Conservation (phyloP, 2,797 vertebrate genomes). For the Silurus lanzhouensis region DNA sequence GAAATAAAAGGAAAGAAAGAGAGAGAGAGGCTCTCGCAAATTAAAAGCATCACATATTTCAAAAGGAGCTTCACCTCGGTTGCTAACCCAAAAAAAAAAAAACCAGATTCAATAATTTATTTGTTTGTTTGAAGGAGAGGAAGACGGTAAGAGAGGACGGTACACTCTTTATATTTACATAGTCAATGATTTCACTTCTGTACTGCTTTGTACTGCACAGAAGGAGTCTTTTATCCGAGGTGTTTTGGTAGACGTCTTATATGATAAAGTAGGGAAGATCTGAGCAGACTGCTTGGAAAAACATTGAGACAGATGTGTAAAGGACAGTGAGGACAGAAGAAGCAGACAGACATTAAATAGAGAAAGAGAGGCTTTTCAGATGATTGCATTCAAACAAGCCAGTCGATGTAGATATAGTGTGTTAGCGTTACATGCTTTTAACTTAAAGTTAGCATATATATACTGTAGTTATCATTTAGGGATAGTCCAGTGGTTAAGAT, state of each 20-base stretch:
- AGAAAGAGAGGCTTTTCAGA: background rate
- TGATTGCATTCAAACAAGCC: background rate
- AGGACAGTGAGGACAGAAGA: background rate
- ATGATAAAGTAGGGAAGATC: slow-evolving; percentile 4
- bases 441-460: background rate
- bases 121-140: background rate
- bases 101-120: background rate
- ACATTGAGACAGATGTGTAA: background rate
- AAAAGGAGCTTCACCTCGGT: background rate
- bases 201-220: background rate
- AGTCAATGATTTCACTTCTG: background rate
- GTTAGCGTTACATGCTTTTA: background rate
- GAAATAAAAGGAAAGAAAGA: background rate
- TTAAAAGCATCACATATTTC: background rate
- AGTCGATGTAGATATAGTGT: background rate
- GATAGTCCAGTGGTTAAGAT: too few relatives aligned
- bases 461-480: background rate
- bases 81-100: background rate
- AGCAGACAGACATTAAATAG: background rate
- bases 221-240: background rate
- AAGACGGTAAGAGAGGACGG: background rate
- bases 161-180: background rate
- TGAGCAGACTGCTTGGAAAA: background rate
- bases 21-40: background rate
- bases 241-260: background rate